A percentile compares a stretch with the other conserved stretches of the same genome.
Conservation (phyloP, 2,797 vertebrate species). For the Pogonophryne albipinna region DNA sequence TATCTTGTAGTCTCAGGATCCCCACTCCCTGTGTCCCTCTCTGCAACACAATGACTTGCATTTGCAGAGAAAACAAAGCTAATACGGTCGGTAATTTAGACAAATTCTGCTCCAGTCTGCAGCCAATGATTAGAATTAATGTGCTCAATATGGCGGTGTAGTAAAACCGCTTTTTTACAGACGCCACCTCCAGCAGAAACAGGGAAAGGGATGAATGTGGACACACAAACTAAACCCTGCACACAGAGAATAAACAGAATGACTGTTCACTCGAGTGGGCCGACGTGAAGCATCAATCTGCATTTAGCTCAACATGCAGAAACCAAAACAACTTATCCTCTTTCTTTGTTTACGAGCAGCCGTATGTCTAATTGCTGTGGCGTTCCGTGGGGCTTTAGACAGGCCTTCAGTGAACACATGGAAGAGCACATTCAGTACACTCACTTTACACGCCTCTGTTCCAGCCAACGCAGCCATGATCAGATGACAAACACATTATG, state of each 20-base stretch:
- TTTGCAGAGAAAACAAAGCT: conserved; percentile 18
- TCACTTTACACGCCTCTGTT: too few species aligned
- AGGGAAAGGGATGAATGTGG: background rate
- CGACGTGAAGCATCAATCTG: conserved; percentile 49
- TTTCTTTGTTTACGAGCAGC: conserved; percentile 33
- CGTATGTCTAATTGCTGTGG: conserved; percentile 40
- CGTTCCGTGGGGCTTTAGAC: too few species aligned
- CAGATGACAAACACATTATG: too few species aligned
- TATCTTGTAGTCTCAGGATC: too few species aligned
- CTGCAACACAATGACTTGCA: conserved; percentile 6
- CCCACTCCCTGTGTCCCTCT: too few species aligned
- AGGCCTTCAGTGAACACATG: too few species aligned
- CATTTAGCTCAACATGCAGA: conserved; percentile 38
- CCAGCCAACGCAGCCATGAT: too few species aligned
- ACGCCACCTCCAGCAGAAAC: conserved; percentile 38
- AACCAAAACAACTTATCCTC: conserved; percentile 14
- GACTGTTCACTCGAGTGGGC: conserved; percentile 48
- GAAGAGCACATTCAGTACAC: too few species aligned
- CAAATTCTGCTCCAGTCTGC: conserved; percentile 17
- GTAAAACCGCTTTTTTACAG: conserved; percentile 23
- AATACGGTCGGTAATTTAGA: conserved; percentile 36
- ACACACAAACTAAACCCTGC: too few species aligned
- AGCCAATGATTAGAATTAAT: conserved; percentile 49
- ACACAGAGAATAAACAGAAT: background rate
- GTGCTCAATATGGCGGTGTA: conserved; percentile 39